These are phyloP conservation scores for Arenicola marina DNA, from an alignment of 2,888 invertebrate genomes.

Conservation along the genomic window DNA sequence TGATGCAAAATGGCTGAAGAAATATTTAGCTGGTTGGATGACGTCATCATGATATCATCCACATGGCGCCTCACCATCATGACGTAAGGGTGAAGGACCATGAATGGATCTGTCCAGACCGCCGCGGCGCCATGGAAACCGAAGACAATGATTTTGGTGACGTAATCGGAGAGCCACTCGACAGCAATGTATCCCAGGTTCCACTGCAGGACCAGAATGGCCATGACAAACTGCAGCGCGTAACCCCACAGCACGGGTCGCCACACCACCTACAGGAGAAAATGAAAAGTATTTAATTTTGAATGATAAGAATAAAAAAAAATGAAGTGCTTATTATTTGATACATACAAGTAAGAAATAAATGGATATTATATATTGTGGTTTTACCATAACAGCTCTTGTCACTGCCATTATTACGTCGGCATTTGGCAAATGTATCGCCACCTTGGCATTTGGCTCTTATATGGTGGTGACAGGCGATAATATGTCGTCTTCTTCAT, in stretches of 20 bases:
- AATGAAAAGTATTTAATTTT: not conserved
- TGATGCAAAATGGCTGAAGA: no score
- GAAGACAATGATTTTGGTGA: conserved; percentile 78
- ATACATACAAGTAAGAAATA: not conserved
- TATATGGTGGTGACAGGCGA: no score
- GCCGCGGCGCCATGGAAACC: conserved; percentile 81
- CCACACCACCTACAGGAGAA: conserved; percentile 65
- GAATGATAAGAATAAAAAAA: not conserved
- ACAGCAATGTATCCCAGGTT: conserved; percentile 75
- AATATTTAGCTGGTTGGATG: no score
- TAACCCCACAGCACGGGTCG: conserved; percentile 79
- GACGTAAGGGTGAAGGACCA: conserved; percentile 72
- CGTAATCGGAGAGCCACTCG: conserved; percentile 71
- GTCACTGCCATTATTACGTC: not conserved
- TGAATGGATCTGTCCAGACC: conserved; percentile 72
- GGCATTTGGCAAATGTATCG: not conserved
- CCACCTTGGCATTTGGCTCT: no score
- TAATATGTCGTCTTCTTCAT: no score
- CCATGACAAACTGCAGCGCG: conserved; percentile 81
- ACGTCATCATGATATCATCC: no score
- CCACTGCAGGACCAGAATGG: conserved; percentile 85
- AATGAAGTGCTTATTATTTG: not conserved
- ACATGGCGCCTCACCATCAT: conserved; percentile 72
- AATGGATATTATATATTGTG: not conserved
- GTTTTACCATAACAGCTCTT: not conserved